These are phyloP conservation scores for Lamellibrachia columna DNA, from an alignment of 2,888 invertebrate species.

Conservation along the genomic window DNA sequence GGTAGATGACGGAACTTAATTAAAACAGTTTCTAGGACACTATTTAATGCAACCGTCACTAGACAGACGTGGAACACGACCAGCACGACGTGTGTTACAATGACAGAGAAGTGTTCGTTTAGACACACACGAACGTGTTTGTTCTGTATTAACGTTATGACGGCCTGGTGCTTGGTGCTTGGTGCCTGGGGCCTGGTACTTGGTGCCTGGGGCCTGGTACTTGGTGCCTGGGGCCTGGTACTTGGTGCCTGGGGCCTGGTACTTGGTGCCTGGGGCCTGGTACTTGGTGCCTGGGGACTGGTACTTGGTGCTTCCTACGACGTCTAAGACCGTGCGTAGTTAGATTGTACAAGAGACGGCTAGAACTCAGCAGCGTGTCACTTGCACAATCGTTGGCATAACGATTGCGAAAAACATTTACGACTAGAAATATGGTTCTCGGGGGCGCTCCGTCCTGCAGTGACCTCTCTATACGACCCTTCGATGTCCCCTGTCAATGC, in stretches of 20 bases:
- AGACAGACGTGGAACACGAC: background rate
- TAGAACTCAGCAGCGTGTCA: background rate
- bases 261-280: background rate
- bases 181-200: background rate
- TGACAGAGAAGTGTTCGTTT: background rate
- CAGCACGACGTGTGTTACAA: background rate
- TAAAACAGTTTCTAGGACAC: background rate
- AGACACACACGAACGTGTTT: background rate
- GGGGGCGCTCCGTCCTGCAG: background rate
- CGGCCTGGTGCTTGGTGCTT: background rate
- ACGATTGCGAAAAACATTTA: background rate
- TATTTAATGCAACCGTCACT: background rate
- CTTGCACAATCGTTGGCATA: background rate
- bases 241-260: background rate
- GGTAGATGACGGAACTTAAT: background rate
- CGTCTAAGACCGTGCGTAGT: background rate
- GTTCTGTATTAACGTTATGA: background rate
- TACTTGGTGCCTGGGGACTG: background rate
- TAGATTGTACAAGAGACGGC: background rate
- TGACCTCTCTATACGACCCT: background rate
- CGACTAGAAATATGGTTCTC: background rate
- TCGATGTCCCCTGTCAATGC: background rate
- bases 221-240: background rate
- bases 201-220: background rate
- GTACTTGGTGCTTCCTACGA: background rate